A percentile compares a stretch with the other conserved stretches of the same genome.
These are phyloP conservation scores for Mayetiola destructor DNA, from an alignment of 2,888 invertebrate species.

Conservation along the genomic window DNA sequence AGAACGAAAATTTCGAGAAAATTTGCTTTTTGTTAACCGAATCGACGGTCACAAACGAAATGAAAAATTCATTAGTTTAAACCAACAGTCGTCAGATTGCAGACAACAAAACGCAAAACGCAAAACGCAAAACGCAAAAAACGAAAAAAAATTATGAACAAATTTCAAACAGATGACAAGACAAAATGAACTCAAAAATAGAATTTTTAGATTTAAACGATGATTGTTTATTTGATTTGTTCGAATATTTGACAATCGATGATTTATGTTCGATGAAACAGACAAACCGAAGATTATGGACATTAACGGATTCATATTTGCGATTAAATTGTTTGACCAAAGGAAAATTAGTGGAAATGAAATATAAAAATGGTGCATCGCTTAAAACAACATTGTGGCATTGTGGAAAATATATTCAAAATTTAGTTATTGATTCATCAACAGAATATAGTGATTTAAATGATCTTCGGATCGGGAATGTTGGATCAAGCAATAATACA, in stretches of 20 bases:
- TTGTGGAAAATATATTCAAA: not conserved
- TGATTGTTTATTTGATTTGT: slow-evolving; percentile 10
- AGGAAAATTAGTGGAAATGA: not conserved
- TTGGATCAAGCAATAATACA: not conserved
- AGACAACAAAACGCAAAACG: too few relatives aligned
- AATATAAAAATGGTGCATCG: not conserved
- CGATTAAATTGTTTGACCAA: not conserved
- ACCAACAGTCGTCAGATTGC: too few relatives aligned
- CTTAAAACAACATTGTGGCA: not conserved
- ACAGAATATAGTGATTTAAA: slow-evolving; percentile 3
- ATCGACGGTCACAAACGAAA: too few relatives aligned
- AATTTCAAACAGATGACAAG: not conserved
- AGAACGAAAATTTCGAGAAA: too few relatives aligned
- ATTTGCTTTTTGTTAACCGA: too few relatives aligned
- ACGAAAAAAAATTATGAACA: not conserved
- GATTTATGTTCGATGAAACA: slow-evolving; percentile 6
- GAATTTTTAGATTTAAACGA: slow-evolving; percentile 9
- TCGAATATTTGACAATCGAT: slow-evolving; percentile 8
- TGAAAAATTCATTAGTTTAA: too few relatives aligned
- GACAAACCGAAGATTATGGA: slow-evolving; percentile 1
- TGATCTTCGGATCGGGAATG: not conserved
- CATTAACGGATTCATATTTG: not conserved
- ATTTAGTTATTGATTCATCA: not conserved
- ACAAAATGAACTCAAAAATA: not conserved
- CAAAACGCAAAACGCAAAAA: not conserved